Percentiles rank a stretch among this genome's conserved stretches.
phyloP scores from a whole-genome alignment of 2,113 vertebrate species.

The Prolemur simus region DNA sequence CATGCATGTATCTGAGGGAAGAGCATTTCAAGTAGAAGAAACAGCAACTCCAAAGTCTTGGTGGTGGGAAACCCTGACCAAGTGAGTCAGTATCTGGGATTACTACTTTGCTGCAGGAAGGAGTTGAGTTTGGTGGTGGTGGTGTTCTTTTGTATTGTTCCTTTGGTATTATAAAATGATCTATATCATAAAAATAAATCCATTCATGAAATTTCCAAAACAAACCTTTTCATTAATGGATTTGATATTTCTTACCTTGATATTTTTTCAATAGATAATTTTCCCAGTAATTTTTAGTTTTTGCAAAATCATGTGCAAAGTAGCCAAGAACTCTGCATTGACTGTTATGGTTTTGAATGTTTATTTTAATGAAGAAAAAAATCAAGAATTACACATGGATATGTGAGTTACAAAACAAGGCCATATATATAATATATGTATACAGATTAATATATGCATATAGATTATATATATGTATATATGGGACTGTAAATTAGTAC shows the following conservation, averaged over 20 bases:
- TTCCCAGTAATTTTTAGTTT: background rate
- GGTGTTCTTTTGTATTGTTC: background rate
- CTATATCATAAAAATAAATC: background rate
- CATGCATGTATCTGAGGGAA: background rate
- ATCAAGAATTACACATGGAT: background rate
- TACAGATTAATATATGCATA: background rate
- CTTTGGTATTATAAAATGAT: background rate
- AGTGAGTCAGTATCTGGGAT: background rate
- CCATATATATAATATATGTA: background rate
- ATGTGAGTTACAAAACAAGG: background rate
- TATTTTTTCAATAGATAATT: background rate
- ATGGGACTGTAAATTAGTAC: too few relatives aligned
- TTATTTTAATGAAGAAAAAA: background rate
- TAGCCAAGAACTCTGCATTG: background rate
- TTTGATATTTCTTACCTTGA: background rate
- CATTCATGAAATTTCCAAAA: background rate
- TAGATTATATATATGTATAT: background rate
- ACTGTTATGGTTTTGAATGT: background rate
- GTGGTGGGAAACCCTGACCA: background rate
- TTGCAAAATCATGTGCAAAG: background rate
- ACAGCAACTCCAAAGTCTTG: background rate
- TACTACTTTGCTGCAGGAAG: background rate
- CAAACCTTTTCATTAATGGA: background rate
- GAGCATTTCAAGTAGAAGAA: background rate
- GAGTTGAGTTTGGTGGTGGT: background rate